Evolutionary conservation across 2,797 vertebrate species (phyloP).

Genomic region (Enteromius treurensis): DNA sequence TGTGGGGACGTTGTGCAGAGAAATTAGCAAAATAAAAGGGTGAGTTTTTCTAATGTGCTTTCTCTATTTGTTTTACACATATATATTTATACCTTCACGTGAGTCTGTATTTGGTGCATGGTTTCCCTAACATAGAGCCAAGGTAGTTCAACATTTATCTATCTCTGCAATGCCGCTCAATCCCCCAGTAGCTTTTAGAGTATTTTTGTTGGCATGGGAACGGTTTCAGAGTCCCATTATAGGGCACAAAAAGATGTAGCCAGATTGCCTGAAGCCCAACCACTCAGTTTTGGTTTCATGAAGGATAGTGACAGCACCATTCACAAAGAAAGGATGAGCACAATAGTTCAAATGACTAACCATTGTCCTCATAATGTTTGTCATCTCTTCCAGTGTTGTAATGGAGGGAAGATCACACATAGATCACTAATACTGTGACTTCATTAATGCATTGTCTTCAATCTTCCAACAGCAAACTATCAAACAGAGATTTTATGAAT

Average conservation of each 20-base stretch:
- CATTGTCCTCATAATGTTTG: constrained; percentile 49
- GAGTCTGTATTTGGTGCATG: not conserved
- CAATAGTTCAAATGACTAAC: constrained; percentile 52
- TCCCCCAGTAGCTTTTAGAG: constrained; percentile 33
- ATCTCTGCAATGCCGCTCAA: constrained; percentile 34
- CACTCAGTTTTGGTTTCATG: constrained; percentile 49
- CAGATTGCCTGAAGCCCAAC: constrained; percentile 49
- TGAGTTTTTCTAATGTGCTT: not conserved
- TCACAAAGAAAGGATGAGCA: constrained; percentile 43
- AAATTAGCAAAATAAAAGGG: not conserved
- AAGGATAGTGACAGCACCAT: constrained; percentile 46
- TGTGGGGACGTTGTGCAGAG: not conserved
- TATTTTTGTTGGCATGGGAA: constrained; percentile 64
- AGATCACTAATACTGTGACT: not conserved
- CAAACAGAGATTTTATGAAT: constrained; percentile 13
- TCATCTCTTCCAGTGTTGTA: constrained; percentile 41
- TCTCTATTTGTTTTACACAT: not conserved
- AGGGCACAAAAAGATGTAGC: constrained; percentile 49
- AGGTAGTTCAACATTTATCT: constrained; percentile 27
- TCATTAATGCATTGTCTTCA: constrained; percentile 43
- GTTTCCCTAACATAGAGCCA: constrained; percentile 7
- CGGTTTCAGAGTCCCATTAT: constrained; percentile 55
- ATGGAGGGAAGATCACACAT: constrained; percentile 44
- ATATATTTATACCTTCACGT: not conserved
- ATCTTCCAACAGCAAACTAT: constrained; percentile 30